These are phyloP conservation scores for Cheilosia pagana DNA, from an alignment of 2,888 invertebrate species.

Conservation along the genomic window DNA sequence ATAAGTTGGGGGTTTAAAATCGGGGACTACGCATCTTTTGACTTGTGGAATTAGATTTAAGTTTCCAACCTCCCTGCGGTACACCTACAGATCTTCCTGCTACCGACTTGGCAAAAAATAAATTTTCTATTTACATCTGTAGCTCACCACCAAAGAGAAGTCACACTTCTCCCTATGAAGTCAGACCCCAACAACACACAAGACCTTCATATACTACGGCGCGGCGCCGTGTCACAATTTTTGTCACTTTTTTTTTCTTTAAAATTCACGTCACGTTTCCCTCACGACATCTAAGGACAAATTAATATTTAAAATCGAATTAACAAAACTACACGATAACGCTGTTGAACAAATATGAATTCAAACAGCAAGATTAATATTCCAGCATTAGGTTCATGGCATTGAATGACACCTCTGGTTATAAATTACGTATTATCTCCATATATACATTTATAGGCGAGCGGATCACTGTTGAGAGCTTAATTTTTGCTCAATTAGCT, in stretches of 20 bases:
- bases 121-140: too few relatives aligned
- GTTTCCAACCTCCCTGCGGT: too few relatives aligned
- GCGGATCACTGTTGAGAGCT: not conserved
- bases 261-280: not conserved
- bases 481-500: slow-evolving; percentile 5
- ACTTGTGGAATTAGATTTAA: too few relatives aligned
- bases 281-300: not conserved
- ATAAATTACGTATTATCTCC: slow-evolving; percentile 16
- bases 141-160: too few relatives aligned
- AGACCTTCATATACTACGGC: not conserved
- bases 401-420: not conserved
- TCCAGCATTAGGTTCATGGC: not conserved
- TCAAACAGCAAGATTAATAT: not conserved
- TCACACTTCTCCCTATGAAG: too few relatives aligned
- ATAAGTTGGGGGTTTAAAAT: too few relatives aligned
- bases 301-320: not conserved
- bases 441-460: not conserved
- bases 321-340: not conserved
- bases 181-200: not conserved
- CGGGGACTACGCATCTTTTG: too few relatives aligned
- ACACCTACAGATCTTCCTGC: too few relatives aligned
- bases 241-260: not conserved
- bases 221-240: not conserved
- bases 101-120: too few relatives aligned
- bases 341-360: not conserved